Percentiles rank a stretch among this genome's conserved stretches.
These are phyloP conservation scores for Caenorhabditis angaria DNA, from an alignment of 2,888 invertebrate species.

Conservation along the genomic window DNA sequence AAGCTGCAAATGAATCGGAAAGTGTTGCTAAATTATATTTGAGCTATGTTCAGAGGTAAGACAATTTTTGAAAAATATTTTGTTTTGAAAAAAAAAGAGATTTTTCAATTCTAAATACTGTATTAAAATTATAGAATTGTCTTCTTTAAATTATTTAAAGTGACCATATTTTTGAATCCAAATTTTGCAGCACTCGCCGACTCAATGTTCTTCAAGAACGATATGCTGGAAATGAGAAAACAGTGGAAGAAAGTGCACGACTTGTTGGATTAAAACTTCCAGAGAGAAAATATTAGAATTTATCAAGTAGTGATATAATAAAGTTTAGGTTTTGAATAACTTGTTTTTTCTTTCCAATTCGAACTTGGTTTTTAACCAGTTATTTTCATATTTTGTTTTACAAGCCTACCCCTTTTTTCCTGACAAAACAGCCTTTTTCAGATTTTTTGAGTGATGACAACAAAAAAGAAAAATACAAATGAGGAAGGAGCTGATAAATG, in stretches of 20 bases:
- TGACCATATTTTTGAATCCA: too few species aligned
- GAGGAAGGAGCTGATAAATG: slow-evolving; percentile 16
- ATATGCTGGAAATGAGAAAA: slow-evolving; percentile 64
- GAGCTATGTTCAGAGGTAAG: slow-evolving; percentile 60
- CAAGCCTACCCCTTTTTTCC: background rate
- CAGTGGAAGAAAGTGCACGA: slow-evolving; percentile 64
- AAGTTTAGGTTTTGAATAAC: background rate
- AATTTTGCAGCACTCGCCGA: slow-evolving; percentile 47
- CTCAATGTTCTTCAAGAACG: slow-evolving; percentile 59
- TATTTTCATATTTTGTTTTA: slow-evolving; percentile 5
- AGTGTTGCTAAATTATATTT: slow-evolving; percentile 62
- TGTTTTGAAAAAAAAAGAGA: slow-evolving; percentile 2
- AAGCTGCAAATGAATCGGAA: slow-evolving; percentile 61
- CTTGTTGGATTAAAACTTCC: slow-evolving; percentile 67
- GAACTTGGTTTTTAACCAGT: background rate
- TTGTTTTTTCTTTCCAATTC: background rate
- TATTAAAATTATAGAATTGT: too few species aligned
- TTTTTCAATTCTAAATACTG: background rate
- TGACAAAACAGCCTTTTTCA: background rate
- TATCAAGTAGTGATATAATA: background rate
- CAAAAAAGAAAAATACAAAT: slow-evolving; percentile 2
- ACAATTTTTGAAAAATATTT: background rate
- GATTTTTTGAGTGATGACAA: background rate
- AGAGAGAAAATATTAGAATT: slow-evolving; percentile 30
- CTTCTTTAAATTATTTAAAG: too few species aligned